A percentile compares a stretch with the other conserved stretches of the same genome.
Conservation (phyloP, 2,888 invertebrate species). For the Morpho achilles region DNA sequence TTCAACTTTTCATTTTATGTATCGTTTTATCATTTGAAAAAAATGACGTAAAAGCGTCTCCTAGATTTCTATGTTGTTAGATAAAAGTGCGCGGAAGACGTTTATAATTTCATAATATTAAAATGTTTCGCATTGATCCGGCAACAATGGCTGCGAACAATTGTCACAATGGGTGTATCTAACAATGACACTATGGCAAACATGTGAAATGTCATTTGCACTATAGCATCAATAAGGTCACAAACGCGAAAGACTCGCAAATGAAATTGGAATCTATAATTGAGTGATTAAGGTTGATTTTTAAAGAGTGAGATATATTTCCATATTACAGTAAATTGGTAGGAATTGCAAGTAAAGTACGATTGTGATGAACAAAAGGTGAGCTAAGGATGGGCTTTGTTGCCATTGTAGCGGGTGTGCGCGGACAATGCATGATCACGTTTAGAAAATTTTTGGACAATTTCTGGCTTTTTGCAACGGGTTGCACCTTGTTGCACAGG, state of each 20-base stretch:
- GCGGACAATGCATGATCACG: slow-evolving; percentile 68
- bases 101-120: slow-evolving; percentile 78
- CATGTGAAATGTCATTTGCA: slow-evolving; percentile 63
- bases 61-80: slow-evolving; percentile 24
- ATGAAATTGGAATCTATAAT: slow-evolving; percentile 7
- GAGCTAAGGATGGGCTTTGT: slow-evolving; percentile 76
- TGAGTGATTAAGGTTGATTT: slow-evolving; percentile 23
- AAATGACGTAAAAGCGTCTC: slow-evolving; percentile 27
- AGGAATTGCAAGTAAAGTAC: slow-evolving; percentile 66
- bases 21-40: no score
- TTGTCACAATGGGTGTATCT: slow-evolving; percentile 70
- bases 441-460: slow-evolving; percentile 74
- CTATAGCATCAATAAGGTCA: slow-evolving; percentile 32
- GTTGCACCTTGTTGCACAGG: slow-evolving; percentile 71
- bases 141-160: slow-evolving; percentile 65
- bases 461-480: slow-evolving; percentile 75
- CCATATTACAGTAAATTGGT: slow-evolving; percentile 18
- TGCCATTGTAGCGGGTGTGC: slow-evolving; percentile 73
- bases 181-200: slow-evolving; percentile 78
- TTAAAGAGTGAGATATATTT: slow-evolving; percentile 24
- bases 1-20: no score
- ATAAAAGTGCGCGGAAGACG: slow-evolving; percentile 63
- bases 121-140: slow-evolving; percentile 76
- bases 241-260: slow-evolving; percentile 23
- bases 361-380: slow-evolving; percentile 70